These are phyloP conservation scores for Brenthis hecate DNA, from an alignment of 2,888 invertebrate genomes.

Conservation along the genomic window DNA sequence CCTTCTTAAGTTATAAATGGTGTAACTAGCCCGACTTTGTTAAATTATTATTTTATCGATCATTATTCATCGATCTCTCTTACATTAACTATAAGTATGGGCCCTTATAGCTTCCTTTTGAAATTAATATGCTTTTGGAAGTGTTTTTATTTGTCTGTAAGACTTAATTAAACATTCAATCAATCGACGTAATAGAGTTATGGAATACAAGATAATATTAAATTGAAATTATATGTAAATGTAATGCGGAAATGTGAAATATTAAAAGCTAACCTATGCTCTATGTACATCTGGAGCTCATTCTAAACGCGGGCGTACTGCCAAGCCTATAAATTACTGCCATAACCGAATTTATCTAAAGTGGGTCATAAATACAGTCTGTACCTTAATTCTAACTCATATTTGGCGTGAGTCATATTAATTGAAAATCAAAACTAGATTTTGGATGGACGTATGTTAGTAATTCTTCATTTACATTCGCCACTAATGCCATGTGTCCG, in stretches of 20 bases:
- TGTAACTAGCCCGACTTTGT: too few relatives aligned
- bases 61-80: neutral
- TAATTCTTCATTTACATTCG: too few relatives aligned
- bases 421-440: too few relatives aligned
- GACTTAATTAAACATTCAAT: slow-evolving; percentile 5
- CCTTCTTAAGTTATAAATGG: too few relatives aligned
- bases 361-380: slow-evolving; percentile 29
- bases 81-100: neutral
- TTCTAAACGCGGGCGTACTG: slow-evolving; percentile 23
- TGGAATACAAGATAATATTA: neutral
- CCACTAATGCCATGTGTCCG: too few relatives aligned
- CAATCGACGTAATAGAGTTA: neutral
- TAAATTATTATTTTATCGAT: too few relatives aligned
- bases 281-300: slow-evolving; percentile 14
- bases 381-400: slow-evolving; percentile 16
- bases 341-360: slow-evolving; percentile 26
- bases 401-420: slow-evolving; percentile 20
- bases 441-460: too few relatives aligned
- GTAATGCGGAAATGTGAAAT: too few relatives aligned
- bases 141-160: neutral
- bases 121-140: neutral
- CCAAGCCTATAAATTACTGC: slow-evolving; percentile 31
- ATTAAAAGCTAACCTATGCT: slow-evolving; percentile 5
- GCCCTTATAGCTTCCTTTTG: neutral
- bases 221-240: too few relatives aligned